Evolutionary conservation across 2,113 vertebrate species (phyloP), one percentile per base, ranked within the genome.

Genomic region (Holacanthus passer): DNA sequence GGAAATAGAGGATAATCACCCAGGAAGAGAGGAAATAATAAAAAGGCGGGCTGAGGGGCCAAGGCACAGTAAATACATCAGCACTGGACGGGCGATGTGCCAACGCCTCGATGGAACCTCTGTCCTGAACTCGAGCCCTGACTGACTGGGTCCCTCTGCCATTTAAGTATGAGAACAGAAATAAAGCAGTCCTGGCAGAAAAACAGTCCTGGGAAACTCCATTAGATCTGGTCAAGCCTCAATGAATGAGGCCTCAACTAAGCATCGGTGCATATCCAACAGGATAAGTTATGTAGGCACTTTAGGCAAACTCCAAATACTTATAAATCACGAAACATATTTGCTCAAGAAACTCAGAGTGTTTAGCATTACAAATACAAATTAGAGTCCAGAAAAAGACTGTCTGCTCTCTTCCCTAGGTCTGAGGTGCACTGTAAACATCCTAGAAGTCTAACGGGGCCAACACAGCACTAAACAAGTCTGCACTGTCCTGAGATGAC

Each of bases 31-130:
- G 84, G 84, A 92, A 88, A 89, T 89, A 63, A 87, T 88, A 82
- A 90, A 88, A 84, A 64, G 24, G 20, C 50, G 4, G 56, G 76
- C 63, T 45, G 56, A 45, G 63, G 45, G 39, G 73, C 27, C 17
- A 41, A 81, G 70, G 53, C 45, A 47, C 63, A 74, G 86, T 89
- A 91, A 94, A 93, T 79, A 74, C 67, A 92, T 93, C 91, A 92
- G 62, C 39, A 37, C 35, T 39, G 19, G 32, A 58, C 31, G 17
- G 32, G 68, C 2, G n/a, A 56, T 52, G 62, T 79, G 73, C 58
- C 82, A 86, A 83, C 77, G 80, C 60, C 24, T 53, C 27, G 19
- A 66, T 81, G 77, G 73, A 80, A 65, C 85, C 79, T 77, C 77
- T 77, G 63, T 71, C 65, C 70, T 81, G 47, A 86, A 63, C 67